Evolutionary conservation across 2,888 invertebrate species (phyloP).

Genomic region (Synanthedon myopaeformis): DNA sequence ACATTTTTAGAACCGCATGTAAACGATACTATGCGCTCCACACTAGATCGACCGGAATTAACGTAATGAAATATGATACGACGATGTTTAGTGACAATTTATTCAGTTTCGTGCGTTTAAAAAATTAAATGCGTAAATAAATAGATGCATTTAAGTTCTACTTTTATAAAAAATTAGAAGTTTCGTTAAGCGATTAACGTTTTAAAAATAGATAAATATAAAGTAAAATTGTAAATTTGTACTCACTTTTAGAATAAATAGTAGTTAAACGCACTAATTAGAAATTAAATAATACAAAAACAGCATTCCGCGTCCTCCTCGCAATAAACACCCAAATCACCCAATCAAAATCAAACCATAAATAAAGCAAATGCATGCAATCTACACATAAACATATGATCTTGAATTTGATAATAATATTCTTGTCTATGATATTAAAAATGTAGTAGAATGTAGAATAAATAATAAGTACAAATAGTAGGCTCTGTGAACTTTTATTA

Average conservation of each 20-base stretch:
- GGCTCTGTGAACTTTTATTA: too few species aligned
- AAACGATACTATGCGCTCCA: slow-evolving; percentile 49
- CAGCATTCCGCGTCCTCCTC: slow-evolving; percentile 62
- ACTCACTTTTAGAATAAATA: slow-evolving; percentile 43
- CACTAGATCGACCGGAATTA: slow-evolving; percentile 13
- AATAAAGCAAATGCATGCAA: slow-evolving; percentile 42
- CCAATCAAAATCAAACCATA: slow-evolving; percentile 46
- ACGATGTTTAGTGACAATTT: slow-evolving; percentile 11
- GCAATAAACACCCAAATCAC: slow-evolving; percentile 61
- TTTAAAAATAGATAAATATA: background rate
- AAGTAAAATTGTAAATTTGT: slow-evolving; percentile 1
- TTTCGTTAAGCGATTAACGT: background rate
- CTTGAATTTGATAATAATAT: slow-evolving; percentile 14
- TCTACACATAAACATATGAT: slow-evolving; percentile 66
- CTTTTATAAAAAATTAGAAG: background rate
- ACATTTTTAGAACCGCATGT: slow-evolving; percentile 66
- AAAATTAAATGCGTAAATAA: slow-evolving; percentile 41
- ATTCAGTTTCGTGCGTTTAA: slow-evolving; percentile 6
- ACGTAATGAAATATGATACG: slow-evolving; percentile 16
- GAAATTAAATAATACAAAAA: slow-evolving; percentile 53
- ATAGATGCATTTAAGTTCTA: background rate
- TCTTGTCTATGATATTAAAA: background rate
- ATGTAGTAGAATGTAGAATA: too few species aligned
- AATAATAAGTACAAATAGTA: too few species aligned
- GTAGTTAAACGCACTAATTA: slow-evolving; percentile 45